Base-by-base conservation (phyloP, 1,140 invertebrate genomes). In the Nasonia vitripennis region DNA sequence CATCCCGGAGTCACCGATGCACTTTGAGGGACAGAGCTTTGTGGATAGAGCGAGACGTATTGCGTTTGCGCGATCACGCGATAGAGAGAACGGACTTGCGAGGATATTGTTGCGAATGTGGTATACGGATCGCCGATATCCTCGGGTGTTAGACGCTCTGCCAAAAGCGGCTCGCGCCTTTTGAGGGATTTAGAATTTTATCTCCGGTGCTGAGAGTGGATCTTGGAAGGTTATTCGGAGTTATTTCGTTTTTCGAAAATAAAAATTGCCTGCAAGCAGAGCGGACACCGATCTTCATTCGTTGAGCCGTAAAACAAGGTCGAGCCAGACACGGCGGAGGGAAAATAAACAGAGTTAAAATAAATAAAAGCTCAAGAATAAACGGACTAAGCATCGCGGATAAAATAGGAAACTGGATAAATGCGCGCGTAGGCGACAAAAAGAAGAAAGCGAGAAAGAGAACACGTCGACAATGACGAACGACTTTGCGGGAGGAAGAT, bases 371-470 rank as follows among this genome's bases (percentile, higher is more conserved):
- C 17, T n/a, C 20, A n/a, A 62, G 55, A 62, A 62, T 62, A 20
- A 62, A 20, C 17, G 55, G 55, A 62, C 55, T n/a, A 62, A 62
- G 55, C 20, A 17, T n/a, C 1, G 17, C 17, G 17, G 17, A n/a
- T 62, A 62, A 62, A 62, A n/a, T 20, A 62, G 55, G 55, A 62
- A 62, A 62, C 55, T 62, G 55, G 55, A 62, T 62, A 62, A 62
- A 62, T 62, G 55, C 55, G 20, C 55, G 55, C 51, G 51, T 5
- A 2, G 1, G 48, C 14, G 55, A 62, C 55, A 62, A 62, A 62
- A 62, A 62, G 55, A 62, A 62, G 55, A 20, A 62, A 62, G 17
- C 20, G 55, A 62, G 20, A 7, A 14, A n/a, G 55, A 62, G 55
- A 62, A n/a, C 55, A 62, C 55, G 55, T 62, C 55, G 55, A 62